These are phyloP conservation scores for Callipepla squamata DNA, from an alignment of 2,113 vertebrate species.

Conservation along the genomic window DNA sequence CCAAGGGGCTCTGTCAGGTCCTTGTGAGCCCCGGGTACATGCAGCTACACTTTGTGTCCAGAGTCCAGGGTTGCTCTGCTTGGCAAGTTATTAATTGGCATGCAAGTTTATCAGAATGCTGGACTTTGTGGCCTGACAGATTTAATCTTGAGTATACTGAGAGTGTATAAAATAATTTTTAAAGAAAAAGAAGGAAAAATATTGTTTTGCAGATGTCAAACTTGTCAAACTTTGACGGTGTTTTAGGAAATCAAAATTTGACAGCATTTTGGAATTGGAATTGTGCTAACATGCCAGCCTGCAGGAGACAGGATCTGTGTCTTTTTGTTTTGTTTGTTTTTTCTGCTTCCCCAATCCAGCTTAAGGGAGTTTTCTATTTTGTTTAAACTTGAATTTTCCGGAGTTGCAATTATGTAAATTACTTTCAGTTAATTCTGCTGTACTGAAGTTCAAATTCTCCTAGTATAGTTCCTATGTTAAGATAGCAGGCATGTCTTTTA, in stretches of 20 bases:
- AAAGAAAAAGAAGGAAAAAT: fast-evolving
- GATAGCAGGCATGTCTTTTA: background rate
- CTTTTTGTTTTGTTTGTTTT: background rate
- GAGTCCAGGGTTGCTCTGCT: background rate
- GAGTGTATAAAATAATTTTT: background rate
- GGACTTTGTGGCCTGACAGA: background rate
- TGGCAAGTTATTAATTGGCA: conserved; percentile 19
- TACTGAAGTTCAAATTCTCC: background rate
- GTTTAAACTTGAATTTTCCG: conserved; percentile 17
- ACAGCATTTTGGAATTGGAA: background rate
- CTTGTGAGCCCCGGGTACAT: background rate
- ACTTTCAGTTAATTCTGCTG: background rate
- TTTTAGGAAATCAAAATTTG: background rate
- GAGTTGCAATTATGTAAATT: conserved; percentile 21
- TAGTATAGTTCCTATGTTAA: background rate
- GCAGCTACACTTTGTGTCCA: background rate
- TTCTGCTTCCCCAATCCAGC: background rate
- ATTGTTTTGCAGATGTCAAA: background rate
- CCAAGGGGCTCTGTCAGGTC: background rate
- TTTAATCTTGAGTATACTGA: background rate
- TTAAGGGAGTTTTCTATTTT: background rate
- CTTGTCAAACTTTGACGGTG: background rate
- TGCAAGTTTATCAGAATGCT: background rate
- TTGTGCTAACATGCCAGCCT: background rate
- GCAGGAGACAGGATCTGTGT: background rate